Evolutionary conservation across 2,888 invertebrate species (phyloP).

Genomic region (Meganola albula): DNA sequence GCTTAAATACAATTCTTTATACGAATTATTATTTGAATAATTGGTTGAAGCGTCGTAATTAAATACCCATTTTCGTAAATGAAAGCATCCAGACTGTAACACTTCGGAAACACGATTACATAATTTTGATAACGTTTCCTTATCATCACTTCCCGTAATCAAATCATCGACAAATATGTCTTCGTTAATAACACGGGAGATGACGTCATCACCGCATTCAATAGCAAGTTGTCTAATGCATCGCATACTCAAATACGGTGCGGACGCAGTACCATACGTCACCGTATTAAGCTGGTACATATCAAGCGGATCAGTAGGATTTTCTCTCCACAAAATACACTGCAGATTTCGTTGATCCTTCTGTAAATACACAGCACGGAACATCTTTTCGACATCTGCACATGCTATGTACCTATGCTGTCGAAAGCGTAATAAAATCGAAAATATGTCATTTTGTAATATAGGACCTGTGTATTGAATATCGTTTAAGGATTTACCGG

Average conservation of each 20-base stretch:
- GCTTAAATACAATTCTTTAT: not conserved
- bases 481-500: conserved; percentile 2
- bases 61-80: not conserved
- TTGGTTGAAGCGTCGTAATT: not conserved
- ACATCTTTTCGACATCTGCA: conserved; percentile 5
- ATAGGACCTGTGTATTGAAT: not conserved
- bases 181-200: not conserved
- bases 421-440: conserved; percentile 1
- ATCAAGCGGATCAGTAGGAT: not conserved
- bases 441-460: conserved; percentile 4
- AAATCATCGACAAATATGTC: not conserved
- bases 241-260: not conserved
- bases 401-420: conserved; percentile 3
- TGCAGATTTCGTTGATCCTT: not conserved
- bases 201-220: not conserved
- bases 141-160: not conserved
- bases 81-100: not conserved
- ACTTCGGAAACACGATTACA: not conserved
- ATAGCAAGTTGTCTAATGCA: not conserved
- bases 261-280: not conserved
- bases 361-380: not conserved
- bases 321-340: not conserved
- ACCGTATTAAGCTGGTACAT: not conserved
- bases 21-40: no score
- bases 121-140: not conserved